A percentile compares a stretch with the other conserved stretches of the same genome.
phyloP scores from a whole-genome alignment of 1,140 invertebrate genomes.

The Cydia strobilella region DNA sequence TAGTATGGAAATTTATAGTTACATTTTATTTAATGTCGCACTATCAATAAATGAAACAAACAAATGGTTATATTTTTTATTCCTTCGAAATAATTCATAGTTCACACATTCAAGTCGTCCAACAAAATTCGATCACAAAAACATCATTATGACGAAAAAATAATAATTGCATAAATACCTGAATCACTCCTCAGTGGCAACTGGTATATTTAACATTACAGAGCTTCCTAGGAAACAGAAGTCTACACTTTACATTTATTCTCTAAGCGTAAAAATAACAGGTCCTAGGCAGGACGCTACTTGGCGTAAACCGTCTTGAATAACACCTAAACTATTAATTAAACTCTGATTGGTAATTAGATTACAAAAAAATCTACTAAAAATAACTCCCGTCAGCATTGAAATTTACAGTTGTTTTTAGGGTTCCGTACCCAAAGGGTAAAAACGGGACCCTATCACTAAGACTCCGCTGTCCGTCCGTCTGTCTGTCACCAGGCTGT shows the following conservation, averaged over 20 bases:
- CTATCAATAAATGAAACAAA: conserved; percentile 33
- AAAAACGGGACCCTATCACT: too few species aligned
- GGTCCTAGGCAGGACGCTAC: conserved; percentile 3
- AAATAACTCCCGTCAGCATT: neutral
- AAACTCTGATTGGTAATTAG: neutral
- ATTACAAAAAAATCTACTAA: neutral
- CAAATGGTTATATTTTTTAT: conserved; percentile 36
- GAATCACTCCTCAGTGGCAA: conserved; percentile 71
- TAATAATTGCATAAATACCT: conserved; percentile 73
- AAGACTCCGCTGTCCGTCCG: too few species aligned
- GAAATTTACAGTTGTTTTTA: too few species aligned
- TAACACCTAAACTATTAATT: conserved; percentile 28
- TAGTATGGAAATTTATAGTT: too few species aligned
- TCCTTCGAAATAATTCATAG: conserved; percentile 51
- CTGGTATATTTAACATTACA: conserved; percentile 59
- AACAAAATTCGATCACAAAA: conserved; percentile 52
- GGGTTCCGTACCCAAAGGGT: too few species aligned
- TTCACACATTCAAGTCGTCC: conserved; percentile 61
- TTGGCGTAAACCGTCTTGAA: conserved; percentile 15
- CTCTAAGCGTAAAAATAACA: conserved; percentile 50
- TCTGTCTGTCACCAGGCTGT: too few species aligned
- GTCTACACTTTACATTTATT: conserved; percentile 47
- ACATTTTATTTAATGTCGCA: too few species aligned
- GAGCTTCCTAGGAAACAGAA: conserved; percentile 64
- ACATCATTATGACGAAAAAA: conserved; percentile 58